Conservation (phyloP, 1,140 invertebrate species). For the Drosophila aff. region DNA sequence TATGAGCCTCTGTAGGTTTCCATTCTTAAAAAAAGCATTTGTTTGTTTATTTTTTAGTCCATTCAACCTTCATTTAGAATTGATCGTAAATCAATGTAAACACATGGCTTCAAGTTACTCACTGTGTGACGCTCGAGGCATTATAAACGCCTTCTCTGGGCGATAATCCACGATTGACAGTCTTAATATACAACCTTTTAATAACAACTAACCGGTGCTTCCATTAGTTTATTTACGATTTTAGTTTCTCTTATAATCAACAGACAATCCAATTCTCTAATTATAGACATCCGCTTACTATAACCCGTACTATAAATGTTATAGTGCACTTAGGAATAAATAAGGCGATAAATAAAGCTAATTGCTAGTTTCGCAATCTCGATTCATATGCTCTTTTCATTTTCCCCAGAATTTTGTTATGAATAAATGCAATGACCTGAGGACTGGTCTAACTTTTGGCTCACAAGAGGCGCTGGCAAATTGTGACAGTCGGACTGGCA, state of each 20-base stretch:
- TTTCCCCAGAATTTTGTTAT: conserved; percentile 12
- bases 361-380: conserved; percentile 37
- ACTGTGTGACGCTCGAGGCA: conserved; percentile 56
- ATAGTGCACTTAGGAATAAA: conserved; percentile 6
- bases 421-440: conserved; percentile 31
- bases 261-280: conserved; percentile 12
- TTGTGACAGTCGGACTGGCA: conserved; percentile 11
- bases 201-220: conserved; percentile 24
- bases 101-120: conserved; percentile 10
- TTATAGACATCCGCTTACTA: conserved; percentile 35
- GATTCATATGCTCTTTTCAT: conserved; percentile 10
- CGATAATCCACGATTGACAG: conserved; percentile 46
- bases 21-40: not conserved
- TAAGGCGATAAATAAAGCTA: conserved; percentile 9
- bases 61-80: not conserved
- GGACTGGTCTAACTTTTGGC: conserved; percentile 26
- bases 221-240: conserved; percentile 22
- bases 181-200: conserved; percentile 25
- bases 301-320: conserved; percentile 15
- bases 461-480: conserved; percentile 8
- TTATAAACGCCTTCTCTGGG: conserved; percentile 39
- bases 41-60: not conserved
- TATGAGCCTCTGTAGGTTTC: not conserved
- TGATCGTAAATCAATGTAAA: conserved; percentile 44
- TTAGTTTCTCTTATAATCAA: not conserved